Evolutionary conservation across 2,113 vertebrate genomes (phyloP), one percentile per base, ranked within the genome.

Genomic region (Microcebus lehilahytsara): DNA sequence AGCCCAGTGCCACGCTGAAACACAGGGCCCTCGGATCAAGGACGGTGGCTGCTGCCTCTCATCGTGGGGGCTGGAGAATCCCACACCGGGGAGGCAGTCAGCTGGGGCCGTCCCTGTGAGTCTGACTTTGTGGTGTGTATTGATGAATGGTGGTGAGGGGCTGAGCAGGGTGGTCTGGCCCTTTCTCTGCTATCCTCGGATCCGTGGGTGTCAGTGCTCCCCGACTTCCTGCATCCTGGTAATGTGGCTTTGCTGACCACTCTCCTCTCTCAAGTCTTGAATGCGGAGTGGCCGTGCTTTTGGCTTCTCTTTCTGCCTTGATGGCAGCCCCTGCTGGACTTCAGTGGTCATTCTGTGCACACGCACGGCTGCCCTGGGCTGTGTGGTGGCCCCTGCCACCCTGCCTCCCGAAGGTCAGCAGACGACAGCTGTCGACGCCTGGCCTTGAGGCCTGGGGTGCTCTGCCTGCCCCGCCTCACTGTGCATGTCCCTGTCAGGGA

Each of bases 21-120:
- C 17, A 0, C 4, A 6, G 40, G 32, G 67, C 37, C 23, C 69
- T 46, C 0, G 20, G 49, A 2, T 32, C 32, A 34, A 40, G 46
- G n/a, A 22, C 1, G 9, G 46, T 12, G 53, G 13, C 53, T 51
- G 6, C 66, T 13, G 3, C 13, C 12, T 51, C 32, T 17, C 11
- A 2, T 8, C 22, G 22, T 30, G 27, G 19, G 42, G 81, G 51
- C 74, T 89, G 0, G 40, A 58, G 74, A 40, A 14, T 56, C 71
- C 46, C 51, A 4, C 22, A 0, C 46, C 40, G 5, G 34, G 17
- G 16, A 62, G 42, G n/a, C 30, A 62, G 6, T 72, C 30, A 30
- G 22, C 34, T 67, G 12, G 16, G 80, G 53, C 49, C 58, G 8
- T 32, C 80, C 34, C 6, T 0, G 23, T 14, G 23, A 75, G 37